These are phyloP conservation scores for Antrozous pallidus DNA, from an alignment of 2,797 vertebrate species.

Conservation along the genomic window DNA sequence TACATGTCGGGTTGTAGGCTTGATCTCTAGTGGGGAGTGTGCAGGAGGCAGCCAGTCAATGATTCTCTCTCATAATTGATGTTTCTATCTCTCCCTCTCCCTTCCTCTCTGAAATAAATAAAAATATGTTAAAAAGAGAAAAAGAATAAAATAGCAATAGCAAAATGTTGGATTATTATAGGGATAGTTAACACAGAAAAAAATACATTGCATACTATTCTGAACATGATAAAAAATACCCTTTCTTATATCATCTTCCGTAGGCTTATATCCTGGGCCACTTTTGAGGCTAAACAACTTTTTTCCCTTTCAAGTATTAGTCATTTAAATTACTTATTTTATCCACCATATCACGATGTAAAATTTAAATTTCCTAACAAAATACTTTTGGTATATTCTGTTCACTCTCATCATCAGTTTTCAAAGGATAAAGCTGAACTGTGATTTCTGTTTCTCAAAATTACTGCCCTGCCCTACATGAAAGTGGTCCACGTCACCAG, in stretches of 20 bases:
- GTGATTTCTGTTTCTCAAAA: conserved; percentile 9
- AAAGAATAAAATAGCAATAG: conserved; percentile 38
- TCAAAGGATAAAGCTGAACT: neutral
- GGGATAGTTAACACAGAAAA: neutral
- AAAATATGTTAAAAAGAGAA: neutral
- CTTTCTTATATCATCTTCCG: neutral
- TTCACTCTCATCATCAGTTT: neutral
- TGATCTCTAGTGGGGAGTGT: too few relatives aligned
- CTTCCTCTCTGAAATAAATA: too few relatives aligned
- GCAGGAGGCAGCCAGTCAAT: too few relatives aligned
- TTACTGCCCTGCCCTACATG: neutral
- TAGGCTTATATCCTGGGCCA: neutral
- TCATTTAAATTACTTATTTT: neutral
- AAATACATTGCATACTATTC: neutral
- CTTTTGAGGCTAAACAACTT: neutral
- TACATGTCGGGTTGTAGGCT: too few relatives aligned
- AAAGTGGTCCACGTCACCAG: neutral
- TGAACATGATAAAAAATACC: neutral
- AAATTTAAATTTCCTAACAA: neutral
- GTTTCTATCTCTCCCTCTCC: too few relatives aligned
- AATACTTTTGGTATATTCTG: neutral
- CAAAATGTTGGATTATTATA: neutral
- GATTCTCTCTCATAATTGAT: too few relatives aligned
- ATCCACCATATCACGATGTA: neutral
- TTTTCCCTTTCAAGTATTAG: neutral